phyloP scores from a whole-genome alignment of 2,113 vertebrate genomes.

The Alethe castanea region DNA sequence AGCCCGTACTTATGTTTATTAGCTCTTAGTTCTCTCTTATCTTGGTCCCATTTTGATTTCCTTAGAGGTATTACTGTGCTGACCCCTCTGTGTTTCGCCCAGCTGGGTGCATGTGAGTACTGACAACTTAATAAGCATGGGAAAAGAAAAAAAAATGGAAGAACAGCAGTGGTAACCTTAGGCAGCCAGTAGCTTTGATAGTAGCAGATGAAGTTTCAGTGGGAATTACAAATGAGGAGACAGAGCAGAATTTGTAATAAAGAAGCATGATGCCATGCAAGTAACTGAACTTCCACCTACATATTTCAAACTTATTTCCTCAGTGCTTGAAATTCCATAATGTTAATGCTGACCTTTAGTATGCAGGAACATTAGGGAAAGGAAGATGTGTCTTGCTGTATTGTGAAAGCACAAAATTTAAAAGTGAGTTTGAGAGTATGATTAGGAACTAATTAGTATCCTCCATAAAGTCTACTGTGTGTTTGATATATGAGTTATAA shows the following conservation, averaged over 20 bases:
- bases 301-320: constrained; percentile 9
- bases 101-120: not conserved
- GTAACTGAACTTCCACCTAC: not conserved
- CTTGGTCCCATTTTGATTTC: not conserved
- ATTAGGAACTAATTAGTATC: not conserved
- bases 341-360: constrained; percentile 11
- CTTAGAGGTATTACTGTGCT: not conserved
- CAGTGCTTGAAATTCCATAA: not conserved
- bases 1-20: not conserved
- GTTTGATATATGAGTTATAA: not conserved
- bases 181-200: constrained; percentile 9
- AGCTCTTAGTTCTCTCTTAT: not conserved
- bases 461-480: not conserved
- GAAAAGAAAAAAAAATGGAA: not conserved
- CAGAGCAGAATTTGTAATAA: constrained; percentile 40
- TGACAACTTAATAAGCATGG: not conserved
- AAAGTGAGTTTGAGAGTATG: not conserved
- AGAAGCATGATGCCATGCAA: not conserved
- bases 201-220: constrained; percentile 1
- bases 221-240: constrained; percentile 41
- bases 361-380: not conserved
- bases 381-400: not conserved
- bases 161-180: not conserved
- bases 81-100: not conserved
- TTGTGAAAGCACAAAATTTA: not conserved